phyloP scores from a whole-genome alignment of 2,888 invertebrate species.

The Auanema sp. region DNA sequence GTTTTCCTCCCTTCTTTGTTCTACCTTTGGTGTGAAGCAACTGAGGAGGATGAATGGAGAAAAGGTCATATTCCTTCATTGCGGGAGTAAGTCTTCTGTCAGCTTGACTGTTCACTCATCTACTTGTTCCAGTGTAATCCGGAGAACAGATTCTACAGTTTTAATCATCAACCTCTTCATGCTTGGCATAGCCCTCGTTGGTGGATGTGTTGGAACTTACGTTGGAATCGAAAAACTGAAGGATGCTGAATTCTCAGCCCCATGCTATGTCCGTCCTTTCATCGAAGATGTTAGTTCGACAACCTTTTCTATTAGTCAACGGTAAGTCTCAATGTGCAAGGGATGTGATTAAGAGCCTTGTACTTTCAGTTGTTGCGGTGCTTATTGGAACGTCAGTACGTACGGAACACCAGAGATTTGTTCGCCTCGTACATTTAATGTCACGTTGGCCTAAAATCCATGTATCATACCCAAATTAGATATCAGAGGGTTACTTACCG shows the following conservation, averaged over 20 bases:
- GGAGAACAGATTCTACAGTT: conserved; percentile 46
- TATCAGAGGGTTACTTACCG: too few species aligned
- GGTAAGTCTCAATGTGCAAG: not conserved
- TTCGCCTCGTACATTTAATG: conserved; percentile 9
- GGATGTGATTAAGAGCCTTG: not conserved
- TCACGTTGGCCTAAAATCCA: too few species aligned
- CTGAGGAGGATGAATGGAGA: conserved; percentile 49
- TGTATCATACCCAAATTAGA: too few species aligned
- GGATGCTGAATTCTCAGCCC: conserved; percentile 47
- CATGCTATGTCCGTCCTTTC: conserved; percentile 50
- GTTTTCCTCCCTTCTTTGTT: conserved; percentile 53
- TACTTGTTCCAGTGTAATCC: conserved; percentile 40
- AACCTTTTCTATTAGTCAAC: conserved; percentile 16
- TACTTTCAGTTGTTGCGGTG: conserved; percentile 17
- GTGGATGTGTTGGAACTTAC: conserved; percentile 53
- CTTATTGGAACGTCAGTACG: conserved; percentile 18
- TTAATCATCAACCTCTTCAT: conserved; percentile 48
- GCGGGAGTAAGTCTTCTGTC: conserved; percentile 28
- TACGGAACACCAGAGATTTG: conserved; percentile 16
- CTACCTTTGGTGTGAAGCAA: conserved; percentile 47
- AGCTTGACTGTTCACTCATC: not conserved
- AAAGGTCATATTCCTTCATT: conserved; percentile 44
- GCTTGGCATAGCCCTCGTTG: conserved; percentile 42
- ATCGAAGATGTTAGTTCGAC: conserved; percentile 15
- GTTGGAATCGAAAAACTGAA: conserved; percentile 46